Conservation (phyloP, 2,888 invertebrate species). For the Drosophila tanythrix region DNA sequence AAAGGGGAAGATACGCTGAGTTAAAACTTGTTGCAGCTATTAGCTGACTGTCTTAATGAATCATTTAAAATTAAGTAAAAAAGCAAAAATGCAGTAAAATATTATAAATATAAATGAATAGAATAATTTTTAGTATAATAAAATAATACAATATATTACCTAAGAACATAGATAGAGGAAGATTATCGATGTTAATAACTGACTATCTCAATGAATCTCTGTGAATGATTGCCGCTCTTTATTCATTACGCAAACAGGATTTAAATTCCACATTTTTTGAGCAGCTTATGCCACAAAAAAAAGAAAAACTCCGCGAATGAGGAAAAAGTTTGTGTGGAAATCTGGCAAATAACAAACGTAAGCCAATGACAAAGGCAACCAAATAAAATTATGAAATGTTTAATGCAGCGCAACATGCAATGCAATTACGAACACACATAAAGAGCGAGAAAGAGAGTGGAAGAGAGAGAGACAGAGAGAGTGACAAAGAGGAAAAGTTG, state of each 20-base stretch:
- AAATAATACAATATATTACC: not conserved
- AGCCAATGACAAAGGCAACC: slow-evolving; percentile 61
- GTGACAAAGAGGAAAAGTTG: slow-evolving; percentile 50
- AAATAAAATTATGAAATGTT: slow-evolving; percentile 71
- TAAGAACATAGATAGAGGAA: not conserved
- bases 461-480: not conserved
- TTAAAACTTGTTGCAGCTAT: not conserved
- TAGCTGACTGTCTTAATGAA: not conserved
- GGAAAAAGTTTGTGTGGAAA: slow-evolving; percentile 42
- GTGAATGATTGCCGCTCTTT: not conserved
- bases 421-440: slow-evolving; percentile 61
- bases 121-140: not conserved
- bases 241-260: not conserved
- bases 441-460: not conserved
- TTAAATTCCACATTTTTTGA: not conserved
- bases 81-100: not conserved
- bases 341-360: slow-evolving; percentile 53
- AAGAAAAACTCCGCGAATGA: slow-evolving; percentile 32
- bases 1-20: not conserved
- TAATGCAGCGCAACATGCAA: slow-evolving; percentile 78
- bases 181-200: not conserved
- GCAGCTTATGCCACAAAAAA: slow-evolving; percentile 24
- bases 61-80: not conserved
- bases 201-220: not conserved
- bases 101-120: not conserved